phyloP scores from a whole-genome alignment of 1,140 invertebrate genomes.

The Heliconius nattereri region DNA sequence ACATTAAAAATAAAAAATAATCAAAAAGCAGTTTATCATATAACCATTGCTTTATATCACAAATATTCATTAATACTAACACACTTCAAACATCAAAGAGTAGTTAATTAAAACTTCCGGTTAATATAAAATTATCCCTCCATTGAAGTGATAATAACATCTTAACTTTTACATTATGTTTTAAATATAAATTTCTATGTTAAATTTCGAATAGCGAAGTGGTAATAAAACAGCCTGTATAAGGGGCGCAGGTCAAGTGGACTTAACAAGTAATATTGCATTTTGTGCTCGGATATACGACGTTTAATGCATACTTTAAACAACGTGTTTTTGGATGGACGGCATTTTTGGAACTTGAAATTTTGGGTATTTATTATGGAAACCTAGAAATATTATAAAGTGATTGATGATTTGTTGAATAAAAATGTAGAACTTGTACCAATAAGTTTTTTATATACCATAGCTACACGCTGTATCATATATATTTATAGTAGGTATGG shows the following conservation, averaged over 20 bases:
- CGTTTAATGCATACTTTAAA: slow-evolving; percentile 40
- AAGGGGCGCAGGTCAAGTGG: slow-evolving; percentile 66
- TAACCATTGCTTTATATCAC: not conserved
- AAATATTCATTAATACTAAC: not conserved
- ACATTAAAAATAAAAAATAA: no score
- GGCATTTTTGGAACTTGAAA: slow-evolving; percentile 13
- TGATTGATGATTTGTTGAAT: not conserved
- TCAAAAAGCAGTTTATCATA: not conserved
- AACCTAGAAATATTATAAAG: not conserved
- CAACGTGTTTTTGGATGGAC: slow-evolving; percentile 22
- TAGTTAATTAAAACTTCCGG: not conserved
- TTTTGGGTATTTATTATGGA: not conserved
- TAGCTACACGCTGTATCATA: no score
- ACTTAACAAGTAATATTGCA: slow-evolving; percentile 76
- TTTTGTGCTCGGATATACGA: slow-evolving; percentile 53
- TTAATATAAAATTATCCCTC: not conserved
- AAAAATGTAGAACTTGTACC: not conserved
- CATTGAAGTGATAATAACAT: slow-evolving; percentile 32
- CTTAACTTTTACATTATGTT: slow-evolving; percentile 32
- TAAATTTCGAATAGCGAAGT: slow-evolving; percentile 39
- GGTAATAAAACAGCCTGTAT: slow-evolving; percentile 67
- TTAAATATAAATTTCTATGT: slow-evolving; percentile 21
- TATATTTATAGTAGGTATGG: no score
- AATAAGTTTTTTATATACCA: not conserved
- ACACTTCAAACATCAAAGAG: not conserved